These are phyloP conservation scores for Engraulis encrasicolus DNA, from an alignment of 2,113 vertebrate species.

Conservation along the genomic window DNA sequence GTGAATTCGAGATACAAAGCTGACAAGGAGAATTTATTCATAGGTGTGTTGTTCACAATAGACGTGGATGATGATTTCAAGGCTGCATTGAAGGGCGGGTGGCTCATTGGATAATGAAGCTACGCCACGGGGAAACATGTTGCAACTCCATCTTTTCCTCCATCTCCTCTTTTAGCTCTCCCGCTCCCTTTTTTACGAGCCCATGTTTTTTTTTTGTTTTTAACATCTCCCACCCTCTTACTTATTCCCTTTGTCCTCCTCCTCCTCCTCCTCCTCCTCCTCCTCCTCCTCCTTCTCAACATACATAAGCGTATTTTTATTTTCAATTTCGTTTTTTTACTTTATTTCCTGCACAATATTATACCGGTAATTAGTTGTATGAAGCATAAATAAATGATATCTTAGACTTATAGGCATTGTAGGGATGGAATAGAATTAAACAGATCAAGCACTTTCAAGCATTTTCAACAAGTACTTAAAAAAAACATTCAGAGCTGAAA, in stretches of 20 bases:
- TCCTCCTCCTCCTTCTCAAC: not conserved
- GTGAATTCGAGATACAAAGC: not conserved
- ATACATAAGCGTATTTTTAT: not conserved
- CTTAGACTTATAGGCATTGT: no score
- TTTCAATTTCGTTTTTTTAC: no score
- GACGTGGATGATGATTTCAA: not conserved
- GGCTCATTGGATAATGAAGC: not conserved
- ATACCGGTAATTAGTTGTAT: no score
- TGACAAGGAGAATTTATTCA: not conserved
- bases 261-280: not conserved
- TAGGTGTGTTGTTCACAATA: not conserved
- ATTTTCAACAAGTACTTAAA: no score
- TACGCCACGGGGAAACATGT: not conserved
- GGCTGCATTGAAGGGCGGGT: not conserved
- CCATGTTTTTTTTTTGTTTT: not conserved
- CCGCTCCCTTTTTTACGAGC: not conserved
- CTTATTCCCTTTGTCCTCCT: not conserved
- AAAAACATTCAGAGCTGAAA: no score
- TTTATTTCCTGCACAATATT: no score
- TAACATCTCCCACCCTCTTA: not conserved
- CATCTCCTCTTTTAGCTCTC: not conserved
- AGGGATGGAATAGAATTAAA: no score
- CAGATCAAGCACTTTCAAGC: no score
- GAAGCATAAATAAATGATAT: no score
- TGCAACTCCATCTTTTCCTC: constrained; percentile 4